These are phyloP conservation scores for Hyposmocoma kahamanoa DNA, from an alignment of 1,140 invertebrate species.

Conservation along the genomic window DNA sequence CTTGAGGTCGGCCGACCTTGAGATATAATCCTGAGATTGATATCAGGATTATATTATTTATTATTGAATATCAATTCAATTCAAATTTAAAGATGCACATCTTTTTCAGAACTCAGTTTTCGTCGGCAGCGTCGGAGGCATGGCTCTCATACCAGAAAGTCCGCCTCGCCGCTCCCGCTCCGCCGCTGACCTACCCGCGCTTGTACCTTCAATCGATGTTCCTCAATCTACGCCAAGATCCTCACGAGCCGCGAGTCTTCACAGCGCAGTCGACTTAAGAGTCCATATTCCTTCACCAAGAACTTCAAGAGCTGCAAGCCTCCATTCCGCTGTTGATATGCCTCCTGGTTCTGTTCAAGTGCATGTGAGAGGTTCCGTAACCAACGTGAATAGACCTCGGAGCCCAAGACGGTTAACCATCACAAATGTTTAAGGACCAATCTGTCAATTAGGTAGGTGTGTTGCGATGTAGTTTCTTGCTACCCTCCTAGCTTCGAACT, in stretches of 20 bases:
- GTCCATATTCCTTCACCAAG: conserved; percentile 49
- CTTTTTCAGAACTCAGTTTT: conserved; percentile 86
- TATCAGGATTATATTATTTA: too few species aligned
- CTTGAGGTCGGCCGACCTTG: too few species aligned
- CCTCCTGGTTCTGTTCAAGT: conserved; percentile 52
- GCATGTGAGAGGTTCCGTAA: conserved; percentile 48
- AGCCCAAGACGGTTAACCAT: conserved; percentile 58
- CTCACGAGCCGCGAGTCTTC: conserved; percentile 54
- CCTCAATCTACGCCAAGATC: conserved; percentile 35
- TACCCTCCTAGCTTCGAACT: too few species aligned
- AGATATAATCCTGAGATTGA: too few species aligned
- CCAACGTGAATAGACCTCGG: conserved; percentile 46
- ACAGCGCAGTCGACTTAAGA: conserved; percentile 55
- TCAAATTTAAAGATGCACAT: neutral
- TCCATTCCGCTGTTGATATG: conserved; percentile 55
- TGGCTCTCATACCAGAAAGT: conserved; percentile 75
- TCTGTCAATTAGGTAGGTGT: too few species aligned
- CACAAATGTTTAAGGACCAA: conserved; percentile 63
- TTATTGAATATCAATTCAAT: too few species aligned
- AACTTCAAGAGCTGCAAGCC: conserved; percentile 50
- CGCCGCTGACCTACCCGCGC: conserved; percentile 87
- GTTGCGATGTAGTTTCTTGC: too few species aligned
- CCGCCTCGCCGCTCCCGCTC: conserved; percentile 83
- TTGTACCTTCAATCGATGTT: conserved; percentile 75
- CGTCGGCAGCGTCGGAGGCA: conserved; percentile 79